Base-by-base conservation (phyloP, 1,140 invertebrate species). In the Cotesia chilonis region DNA sequence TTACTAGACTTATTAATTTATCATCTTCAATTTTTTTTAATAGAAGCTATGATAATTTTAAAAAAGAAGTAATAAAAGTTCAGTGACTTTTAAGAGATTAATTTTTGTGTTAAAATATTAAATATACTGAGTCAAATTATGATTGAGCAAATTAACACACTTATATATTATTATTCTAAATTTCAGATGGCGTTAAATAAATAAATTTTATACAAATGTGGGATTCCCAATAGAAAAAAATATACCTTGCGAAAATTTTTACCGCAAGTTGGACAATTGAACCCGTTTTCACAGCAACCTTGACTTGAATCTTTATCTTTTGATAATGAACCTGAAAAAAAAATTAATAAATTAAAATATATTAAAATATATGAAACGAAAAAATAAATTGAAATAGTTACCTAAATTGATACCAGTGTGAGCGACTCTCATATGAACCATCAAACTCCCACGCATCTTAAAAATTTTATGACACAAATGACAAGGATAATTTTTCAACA, bases 351-450 rank as follows among this genome's bases (percentile, higher is more conserved):
- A 51, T 20, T 54, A 28, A n/a, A 51, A 75, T 61, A 72, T 55
- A 47, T 52, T 68, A 0, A 0, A 67, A 55, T 35, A 28, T 2
- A 68, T n/a, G 38, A 54, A 37, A 20, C 28, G 1, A 12, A 36
- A 12, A 37, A 54, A 41, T 12, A 28, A 51, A 28, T 52, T 20
- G 14, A 60, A 52, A 51, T 63, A 75, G 72, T 79, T 78, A 82
- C 83, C 80, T 67, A 77, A 74, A 81, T 82, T 83, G 51, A 81
- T 86, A 37, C 90, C 89, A 75, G 89, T 89, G 84, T 95, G 94
- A 0, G 93, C 92, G 20, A 95, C 92, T 82, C 92, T 89, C 78
- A 94, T 89, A 85, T 95, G 94, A 2, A 95, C 91, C 89, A 94
- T 93, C 1, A 95, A 80, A 72, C 93, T 94, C 4, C 93, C 93